These are phyloP conservation scores for Apis laboriosa DNA, from an alignment of 1,140 invertebrate genomes.

Conservation along the genomic window DNA sequence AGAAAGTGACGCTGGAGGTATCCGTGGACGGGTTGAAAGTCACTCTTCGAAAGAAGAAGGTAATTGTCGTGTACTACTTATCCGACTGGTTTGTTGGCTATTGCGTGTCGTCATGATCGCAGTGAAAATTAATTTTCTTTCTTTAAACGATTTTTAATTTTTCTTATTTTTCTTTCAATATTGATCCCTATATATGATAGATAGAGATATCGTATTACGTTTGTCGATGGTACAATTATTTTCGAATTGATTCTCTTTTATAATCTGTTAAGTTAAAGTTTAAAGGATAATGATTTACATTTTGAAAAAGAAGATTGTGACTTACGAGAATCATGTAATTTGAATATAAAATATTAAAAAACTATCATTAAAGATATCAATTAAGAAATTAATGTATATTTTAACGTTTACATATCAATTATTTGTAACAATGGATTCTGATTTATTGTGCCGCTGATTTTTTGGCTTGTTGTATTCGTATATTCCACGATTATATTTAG, in stretches of 20 bases:
- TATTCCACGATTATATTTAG: neutral
- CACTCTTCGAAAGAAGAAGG: slow-evolving; percentile 90
- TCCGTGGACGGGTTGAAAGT: slow-evolving; percentile 97
- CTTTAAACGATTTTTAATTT: no score
- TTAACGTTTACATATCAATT: neutral
- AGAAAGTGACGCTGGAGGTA: slow-evolving; percentile 96
- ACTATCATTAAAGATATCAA: neutral
- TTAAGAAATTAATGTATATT: neutral
- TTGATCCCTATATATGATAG: neutral
- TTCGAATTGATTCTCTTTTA: no score
- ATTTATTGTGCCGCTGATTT: slow-evolving; percentile 6
- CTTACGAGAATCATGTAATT: no score
- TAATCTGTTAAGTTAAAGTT: no score
- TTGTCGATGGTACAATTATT: no score
- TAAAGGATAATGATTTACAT: no score
- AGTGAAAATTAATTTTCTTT: neutral
- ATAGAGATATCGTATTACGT: no score
- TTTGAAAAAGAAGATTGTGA: no score
- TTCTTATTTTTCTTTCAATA: no score
- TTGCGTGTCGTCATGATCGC: neutral
- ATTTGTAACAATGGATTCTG: neutral
- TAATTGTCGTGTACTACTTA: slow-evolving; percentile 40
- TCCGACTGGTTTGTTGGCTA: no score
- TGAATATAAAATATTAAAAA: neutral
- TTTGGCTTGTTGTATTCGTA: slow-evolving; percentile 8